Evolutionary conservation across 2,888 invertebrate genomes (phyloP).

Genomic region (Cantharis flavilabris): DNA sequence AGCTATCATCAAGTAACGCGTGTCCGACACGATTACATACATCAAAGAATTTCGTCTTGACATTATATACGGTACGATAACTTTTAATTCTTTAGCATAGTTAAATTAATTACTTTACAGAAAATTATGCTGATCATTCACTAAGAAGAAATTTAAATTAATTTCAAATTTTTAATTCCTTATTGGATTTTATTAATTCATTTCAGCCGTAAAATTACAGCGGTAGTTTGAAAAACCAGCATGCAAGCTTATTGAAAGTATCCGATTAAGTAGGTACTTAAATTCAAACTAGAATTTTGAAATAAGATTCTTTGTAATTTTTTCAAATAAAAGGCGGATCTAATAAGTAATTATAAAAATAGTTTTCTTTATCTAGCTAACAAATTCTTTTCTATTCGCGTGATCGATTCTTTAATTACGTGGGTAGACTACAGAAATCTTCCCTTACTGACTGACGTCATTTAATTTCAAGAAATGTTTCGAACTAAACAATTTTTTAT

Average conservation of each 20-base stretch:
- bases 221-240: neutral
- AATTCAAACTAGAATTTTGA: neutral
- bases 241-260: neutral
- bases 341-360: neutral
- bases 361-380: conserved; percentile 31
- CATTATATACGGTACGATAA: neutral
- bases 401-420: conserved; percentile 43
- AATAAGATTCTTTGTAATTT: neutral
- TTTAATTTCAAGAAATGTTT: conserved; percentile 25
- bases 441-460: conserved; percentile 30
- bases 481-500: neutral
- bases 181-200: neutral
- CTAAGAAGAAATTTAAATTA: neutral
- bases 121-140: neutral
- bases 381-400: conserved; percentile 37
- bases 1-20: neutral
- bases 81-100: neutral
- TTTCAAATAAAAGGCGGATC: neutral
- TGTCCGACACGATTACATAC: conserved; percentile 4
- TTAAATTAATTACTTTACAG: neutral
- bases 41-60: neutral
- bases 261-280: neutral
- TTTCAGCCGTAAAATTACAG: neutral
- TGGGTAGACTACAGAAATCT: conserved; percentile 39
- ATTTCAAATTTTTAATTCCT: neutral